Evolutionary conservation across 1,140 invertebrate genomes (phyloP), one percentile per base, ranked within the genome.

Genomic region (Neelides sp.): DNA sequence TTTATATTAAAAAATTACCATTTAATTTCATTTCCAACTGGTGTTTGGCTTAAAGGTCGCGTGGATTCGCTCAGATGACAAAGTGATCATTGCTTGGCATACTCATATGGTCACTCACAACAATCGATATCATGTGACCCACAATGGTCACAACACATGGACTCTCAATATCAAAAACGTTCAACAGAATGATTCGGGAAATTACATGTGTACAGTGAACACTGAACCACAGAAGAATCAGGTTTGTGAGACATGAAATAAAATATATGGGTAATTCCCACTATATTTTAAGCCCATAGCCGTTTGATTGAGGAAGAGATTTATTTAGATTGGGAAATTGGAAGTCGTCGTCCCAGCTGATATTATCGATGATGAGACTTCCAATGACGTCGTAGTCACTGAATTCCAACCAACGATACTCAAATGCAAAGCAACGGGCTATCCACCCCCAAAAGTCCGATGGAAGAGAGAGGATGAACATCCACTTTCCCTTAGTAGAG

Each of bases 171-270:
- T 92, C 63, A 76, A 78, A 53, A 85, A 87, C 64, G 85, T 92
- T 24, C 84, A 88, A 66, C 79, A 83, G 61, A 85, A 85, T 64
- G 87, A 91, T 67, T 83, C 81, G 1, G 86, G 84, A 46, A 83
- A 79, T 20, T 90, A 88, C 67, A 87, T 88, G 83, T 91, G 86
- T 67, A 87, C 91, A 69, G 80, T 92, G 58, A 91, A 91, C 66
- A 90, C 86, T 3, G 84, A 88, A 63, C 87, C 87, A 4, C 89
- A 89, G 84, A 77, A 79, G 62, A 83, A 80, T 68, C 84, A 87
- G 76, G 85, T 89, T 69, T 75, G 72, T 37, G 12, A 26, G 23
- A 36, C 23, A 20, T 17, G 8, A n/a, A 32, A n/a, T 32, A 40
- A 10, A 10, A 10, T 40, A 40, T 12, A 10, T 40, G 17, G 10